Percentiles rank a stretch among this genome's conserved stretches.
These are phyloP conservation scores for Drosophila picticornis DNA, from an alignment of 2,888 invertebrate species.

Conservation along the genomic window DNA sequence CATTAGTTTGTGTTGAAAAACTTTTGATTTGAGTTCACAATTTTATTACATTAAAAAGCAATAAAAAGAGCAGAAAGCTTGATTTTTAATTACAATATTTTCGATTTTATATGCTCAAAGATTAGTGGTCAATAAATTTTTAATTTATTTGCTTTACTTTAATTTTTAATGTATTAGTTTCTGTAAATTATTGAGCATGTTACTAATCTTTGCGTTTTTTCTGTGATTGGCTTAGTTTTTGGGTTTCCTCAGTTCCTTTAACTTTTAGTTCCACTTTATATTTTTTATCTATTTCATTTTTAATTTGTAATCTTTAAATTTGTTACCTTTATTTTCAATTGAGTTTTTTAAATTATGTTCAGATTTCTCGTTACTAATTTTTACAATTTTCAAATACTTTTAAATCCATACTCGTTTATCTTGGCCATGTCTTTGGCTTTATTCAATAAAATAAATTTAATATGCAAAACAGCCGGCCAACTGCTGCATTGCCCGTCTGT, in stretches of 20 bases:
- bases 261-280: background rate
- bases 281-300: background rate
- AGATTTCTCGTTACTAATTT: background rate
- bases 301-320: background rate
- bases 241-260: background rate
- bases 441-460: constrained; percentile 81
- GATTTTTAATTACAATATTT: background rate
- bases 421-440: constrained; percentile 58
- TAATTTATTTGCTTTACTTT: background rate
- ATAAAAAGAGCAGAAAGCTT: background rate
- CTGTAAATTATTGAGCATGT: background rate
- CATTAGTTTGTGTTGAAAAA: background rate
- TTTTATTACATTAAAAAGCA: background rate
- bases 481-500: constrained; percentile 61
- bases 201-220: background rate
- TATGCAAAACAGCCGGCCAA: constrained; percentile 71
- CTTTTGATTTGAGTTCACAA: too few relatives aligned
- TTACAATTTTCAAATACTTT: constrained; percentile 28
- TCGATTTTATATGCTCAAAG: background rate
- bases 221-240: background rate
- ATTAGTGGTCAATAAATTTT: background rate
- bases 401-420: constrained; percentile 55
- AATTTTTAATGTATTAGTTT: background rate
- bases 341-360: background rate
- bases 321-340: background rate